These are phyloP conservation scores for Argentina silus DNA, from an alignment of 2,797 vertebrate genomes.

Conservation along the genomic window DNA sequence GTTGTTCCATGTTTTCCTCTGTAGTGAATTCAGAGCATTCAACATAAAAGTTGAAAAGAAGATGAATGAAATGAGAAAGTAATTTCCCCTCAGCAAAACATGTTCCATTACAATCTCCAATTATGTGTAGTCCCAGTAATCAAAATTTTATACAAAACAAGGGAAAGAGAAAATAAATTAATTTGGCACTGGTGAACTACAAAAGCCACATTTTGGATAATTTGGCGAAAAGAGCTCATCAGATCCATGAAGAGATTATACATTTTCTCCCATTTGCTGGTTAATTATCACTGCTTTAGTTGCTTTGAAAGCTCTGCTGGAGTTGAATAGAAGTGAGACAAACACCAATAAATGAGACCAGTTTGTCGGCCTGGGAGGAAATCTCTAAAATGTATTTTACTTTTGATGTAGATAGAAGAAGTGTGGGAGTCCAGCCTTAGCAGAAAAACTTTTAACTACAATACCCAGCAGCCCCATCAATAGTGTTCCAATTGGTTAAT, in stretches of 20 bases:
- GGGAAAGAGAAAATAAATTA: slow-evolving; percentile 38
- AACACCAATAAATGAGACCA: not conserved
- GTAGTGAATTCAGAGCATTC: not conserved
- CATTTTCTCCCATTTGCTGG: not conserved
- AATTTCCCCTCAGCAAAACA: not conserved
- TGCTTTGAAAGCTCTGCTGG: not conserved
- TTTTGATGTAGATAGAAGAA: not conserved
- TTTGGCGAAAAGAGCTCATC: slow-evolving; percentile 1
- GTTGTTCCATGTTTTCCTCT: slow-evolving; percentile 14
- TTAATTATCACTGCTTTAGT: not conserved
- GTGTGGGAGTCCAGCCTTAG: not conserved
- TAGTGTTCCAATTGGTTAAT: too few relatives aligned
- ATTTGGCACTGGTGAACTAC: slow-evolving; percentile 44
- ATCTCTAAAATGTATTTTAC: not conserved
- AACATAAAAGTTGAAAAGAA: not conserved
- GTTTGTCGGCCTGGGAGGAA: not conserved
- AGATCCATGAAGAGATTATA: not conserved
- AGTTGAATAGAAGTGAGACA: not conserved
- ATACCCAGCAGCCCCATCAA: not conserved
- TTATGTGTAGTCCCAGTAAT: slow-evolving; percentile 23
- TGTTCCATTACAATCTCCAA: slow-evolving; percentile 27
- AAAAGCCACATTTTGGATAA: slow-evolving; percentile 26
- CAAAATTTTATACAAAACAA: slow-evolving; percentile 24
- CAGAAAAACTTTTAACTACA: not conserved
- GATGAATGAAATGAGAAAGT: not conserved